A percentile compares a stretch with the other conserved stretches of the same genome.
These are phyloP conservation scores for Chalcis sispes DNA, from an alignment of 2,888 invertebrate genomes.

Conservation along the genomic window DNA sequence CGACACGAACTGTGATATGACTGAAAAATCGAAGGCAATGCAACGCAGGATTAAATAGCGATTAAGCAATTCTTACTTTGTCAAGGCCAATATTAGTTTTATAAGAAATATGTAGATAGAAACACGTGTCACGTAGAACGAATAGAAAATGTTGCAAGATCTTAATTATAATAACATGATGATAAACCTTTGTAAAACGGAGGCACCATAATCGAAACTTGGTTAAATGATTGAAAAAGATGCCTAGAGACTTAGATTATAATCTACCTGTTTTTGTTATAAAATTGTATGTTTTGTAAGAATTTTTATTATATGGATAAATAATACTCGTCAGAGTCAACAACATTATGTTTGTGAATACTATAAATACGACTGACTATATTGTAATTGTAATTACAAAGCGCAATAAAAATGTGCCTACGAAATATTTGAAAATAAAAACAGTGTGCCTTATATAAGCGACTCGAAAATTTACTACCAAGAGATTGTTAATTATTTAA, in stretches of 20 bases:
- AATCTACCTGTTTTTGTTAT: slow-evolving; percentile 71
- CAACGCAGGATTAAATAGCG: slow-evolving; percentile 37
- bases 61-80: slow-evolving; percentile 23
- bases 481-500: slow-evolving; percentile 57
- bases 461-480: slow-evolving; percentile 50
- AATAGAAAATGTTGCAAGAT: slow-evolving; percentile 35
- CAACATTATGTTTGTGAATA: slow-evolving; percentile 69
- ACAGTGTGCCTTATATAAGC: slow-evolving; percentile 58
- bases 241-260: slow-evolving; percentile 65
- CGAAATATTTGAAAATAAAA: slow-evolving; percentile 48
- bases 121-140: slow-evolving; percentile 60
- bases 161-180: slow-evolving; percentile 37
- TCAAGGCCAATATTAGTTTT: slow-evolving; percentile 70
- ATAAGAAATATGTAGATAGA: slow-evolving; percentile 72
- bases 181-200: slow-evolving; percentile 30
- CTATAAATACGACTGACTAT: slow-evolving; percentile 71
- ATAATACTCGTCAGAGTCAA: slow-evolving; percentile 31
- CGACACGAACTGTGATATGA: slow-evolving; percentile 59
- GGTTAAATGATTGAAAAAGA: slow-evolving; percentile 40
- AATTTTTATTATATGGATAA: slow-evolving; percentile 68
- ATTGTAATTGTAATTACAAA: slow-evolving; percentile 56
- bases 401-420: slow-evolving; percentile 45
- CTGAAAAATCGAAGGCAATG: slow-evolving; percentile 56
- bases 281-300: slow-evolving; percentile 71
- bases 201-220: slow-evolving; percentile 8